A percentile compares a stretch with the other conserved stretches of the same genome.
Evolutionary conservation across 1,140 invertebrate genomes (phyloP).

Genomic region (Maconellicoccus hirsutus): DNA sequence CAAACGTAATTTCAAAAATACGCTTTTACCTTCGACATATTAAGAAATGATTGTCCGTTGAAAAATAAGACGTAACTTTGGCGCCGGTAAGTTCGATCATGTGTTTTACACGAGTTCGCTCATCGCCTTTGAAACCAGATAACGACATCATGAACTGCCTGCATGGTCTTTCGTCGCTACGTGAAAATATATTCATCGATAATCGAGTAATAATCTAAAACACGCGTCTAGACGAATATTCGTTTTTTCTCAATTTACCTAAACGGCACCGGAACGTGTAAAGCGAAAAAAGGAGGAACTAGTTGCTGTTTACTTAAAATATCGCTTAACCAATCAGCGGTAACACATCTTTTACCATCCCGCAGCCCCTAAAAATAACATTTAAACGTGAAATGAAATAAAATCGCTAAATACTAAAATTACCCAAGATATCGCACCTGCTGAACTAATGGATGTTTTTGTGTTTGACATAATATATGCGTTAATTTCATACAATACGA

Average conservation of each 20-base stretch:
- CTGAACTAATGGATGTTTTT: constrained; percentile 75
- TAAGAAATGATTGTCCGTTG: constrained; percentile 43
- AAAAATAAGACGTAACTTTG: constrained; percentile 53
- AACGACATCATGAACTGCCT: constrained; percentile 54
- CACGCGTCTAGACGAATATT: too few species aligned
- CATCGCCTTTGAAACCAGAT: constrained; percentile 76
- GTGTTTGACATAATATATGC: constrained; percentile 81
- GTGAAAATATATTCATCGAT: constrained; percentile 26
- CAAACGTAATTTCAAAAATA: not conserved
- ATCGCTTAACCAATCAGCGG: constrained; percentile 89
- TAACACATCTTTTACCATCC: constrained; percentile 76
- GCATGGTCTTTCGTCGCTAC: constrained; percentile 43
- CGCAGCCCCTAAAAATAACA: constrained; percentile 46
- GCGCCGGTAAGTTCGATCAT: constrained; percentile 82
- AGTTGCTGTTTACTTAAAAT: constrained; percentile 71
- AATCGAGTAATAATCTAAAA: not conserved
- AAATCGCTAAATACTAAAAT: constrained; percentile 22
- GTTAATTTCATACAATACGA: constrained; percentile 75
- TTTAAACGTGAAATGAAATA: constrained; percentile 16
- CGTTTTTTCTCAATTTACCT: constrained; percentile 33
- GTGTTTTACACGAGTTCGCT: constrained; percentile 60
- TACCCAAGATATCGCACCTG: constrained; percentile 40
- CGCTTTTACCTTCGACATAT: constrained; percentile 32
- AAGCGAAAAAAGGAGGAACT: constrained; percentile 76
- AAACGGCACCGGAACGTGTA: constrained; percentile 80